phyloP scores from a whole-genome alignment of 2,113 vertebrate genomes.

The Rhynchopsitta pachyrhyncha region DNA sequence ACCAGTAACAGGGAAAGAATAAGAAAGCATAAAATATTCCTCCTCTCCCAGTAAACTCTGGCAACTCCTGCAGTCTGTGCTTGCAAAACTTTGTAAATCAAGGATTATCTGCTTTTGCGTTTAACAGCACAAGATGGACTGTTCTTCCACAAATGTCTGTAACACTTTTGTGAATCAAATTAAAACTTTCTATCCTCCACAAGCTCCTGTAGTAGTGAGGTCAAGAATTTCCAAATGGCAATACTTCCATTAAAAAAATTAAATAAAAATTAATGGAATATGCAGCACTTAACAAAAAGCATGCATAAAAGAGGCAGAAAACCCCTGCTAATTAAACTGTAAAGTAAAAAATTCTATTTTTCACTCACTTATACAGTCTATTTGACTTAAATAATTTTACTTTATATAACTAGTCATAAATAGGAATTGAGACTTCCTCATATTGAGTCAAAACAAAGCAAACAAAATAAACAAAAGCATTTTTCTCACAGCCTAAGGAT shows the following conservation, averaged over 20 bases:
- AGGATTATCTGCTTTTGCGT: not conserved
- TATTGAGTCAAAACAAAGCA: not conserved
- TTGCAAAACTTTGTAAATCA: not conserved
- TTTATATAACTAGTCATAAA: not conserved
- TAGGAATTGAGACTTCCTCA: not conserved
- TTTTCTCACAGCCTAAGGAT: not conserved
- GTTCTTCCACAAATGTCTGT: not conserved
- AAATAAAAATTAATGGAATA: not conserved
- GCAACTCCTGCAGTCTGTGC: not conserved
- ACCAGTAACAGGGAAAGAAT: not conserved
- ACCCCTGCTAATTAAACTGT: not conserved
- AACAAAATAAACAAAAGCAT: not conserved
- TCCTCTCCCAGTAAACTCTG: not conserved
- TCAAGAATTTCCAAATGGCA: not conserved
- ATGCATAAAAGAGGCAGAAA: not conserved
- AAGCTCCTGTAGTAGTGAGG: not conserved
- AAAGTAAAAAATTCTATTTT: not conserved
- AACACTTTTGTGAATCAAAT: not conserved
- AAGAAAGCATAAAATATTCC: not conserved
- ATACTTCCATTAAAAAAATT: not conserved
- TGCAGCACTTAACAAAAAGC: not conserved
- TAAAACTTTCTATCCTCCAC: not conserved
- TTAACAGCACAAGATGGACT: not conserved
- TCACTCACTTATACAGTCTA: not conserved
- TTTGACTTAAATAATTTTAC: not conserved